A percentile compares a stretch with the other conserved stretches of the same genome.
Conservation (phyloP, 2,797 vertebrate genomes). For the Poeciliopsis gracilis region DNA sequence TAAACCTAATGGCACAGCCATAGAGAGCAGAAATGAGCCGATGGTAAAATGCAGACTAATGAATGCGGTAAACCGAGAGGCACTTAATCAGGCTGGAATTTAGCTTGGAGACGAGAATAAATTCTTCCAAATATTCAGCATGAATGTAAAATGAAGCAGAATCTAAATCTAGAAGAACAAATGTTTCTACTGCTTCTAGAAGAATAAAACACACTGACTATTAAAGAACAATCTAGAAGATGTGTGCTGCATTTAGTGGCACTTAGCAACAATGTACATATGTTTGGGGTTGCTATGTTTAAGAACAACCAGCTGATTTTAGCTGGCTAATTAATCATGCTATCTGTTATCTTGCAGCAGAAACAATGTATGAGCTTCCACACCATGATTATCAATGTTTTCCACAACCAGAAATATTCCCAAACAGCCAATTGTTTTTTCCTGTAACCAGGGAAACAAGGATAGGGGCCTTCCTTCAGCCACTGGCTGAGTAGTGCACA, state of each 20-base stretch:
- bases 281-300: neutral
- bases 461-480: neutral
- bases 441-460: neutral
- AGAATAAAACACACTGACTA: too few relatives aligned
- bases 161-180: neutral
- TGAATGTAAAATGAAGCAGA: neutral
- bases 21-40: neutral
- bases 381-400: neutral
- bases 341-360: neutral
- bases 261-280: neutral
- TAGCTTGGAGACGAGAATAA: neutral
- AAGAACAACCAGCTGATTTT: neutral
- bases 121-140: constrained; percentile 1
- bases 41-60: constrained; percentile 6
- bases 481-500: neutral
- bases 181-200: neutral
- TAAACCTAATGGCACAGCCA: neutral
- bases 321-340: neutral
- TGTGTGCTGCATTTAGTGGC: neutral
- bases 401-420: neutral
- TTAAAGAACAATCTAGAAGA: neutral
- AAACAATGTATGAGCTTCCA: neutral
- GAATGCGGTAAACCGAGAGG: constrained; percentile 2
- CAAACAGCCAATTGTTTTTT: neutral
- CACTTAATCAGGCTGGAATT: constrained; percentile 5